Conservation (phyloP, 37 sponge, comb jelly and placozoan genomes). For the Amphimedon queenslandica region DNA sequence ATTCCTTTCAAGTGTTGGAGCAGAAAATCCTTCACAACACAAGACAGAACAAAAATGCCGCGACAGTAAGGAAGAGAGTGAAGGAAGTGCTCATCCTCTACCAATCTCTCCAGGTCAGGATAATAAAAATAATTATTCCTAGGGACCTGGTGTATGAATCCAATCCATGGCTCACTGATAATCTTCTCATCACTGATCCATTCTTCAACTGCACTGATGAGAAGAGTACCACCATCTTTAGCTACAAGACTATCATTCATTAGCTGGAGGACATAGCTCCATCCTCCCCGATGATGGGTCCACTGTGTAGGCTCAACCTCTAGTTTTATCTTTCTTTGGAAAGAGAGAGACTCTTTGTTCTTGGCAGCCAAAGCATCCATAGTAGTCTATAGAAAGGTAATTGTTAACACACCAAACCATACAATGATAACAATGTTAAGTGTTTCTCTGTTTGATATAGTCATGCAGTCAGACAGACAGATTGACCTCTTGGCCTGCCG, state of each 20-base stretch:
- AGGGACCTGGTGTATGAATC: slow-evolving; percentile 58
- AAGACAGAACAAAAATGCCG: slow-evolving; percentile 41
- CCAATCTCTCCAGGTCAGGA: slow-evolving; percentile 45
- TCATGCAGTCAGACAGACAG: no score
- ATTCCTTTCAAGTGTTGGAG: neutral
- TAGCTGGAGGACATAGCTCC: slow-evolving; percentile 29
- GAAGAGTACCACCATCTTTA: slow-evolving; percentile 40
- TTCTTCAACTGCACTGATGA: slow-evolving; percentile 41
- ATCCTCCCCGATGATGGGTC: slow-evolving; percentile 61
- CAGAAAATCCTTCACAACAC: slow-evolving; percentile 37
- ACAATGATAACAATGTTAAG: no score
- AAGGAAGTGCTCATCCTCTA: slow-evolving; percentile 11
- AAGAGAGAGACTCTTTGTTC: no score
- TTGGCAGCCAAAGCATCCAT: no score
- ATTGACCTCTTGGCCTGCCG: no score
- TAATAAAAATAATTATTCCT: slow-evolving; percentile 19
- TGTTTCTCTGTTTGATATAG: no score
- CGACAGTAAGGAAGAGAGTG: slow-evolving; percentile 31
- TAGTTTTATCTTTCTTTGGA: slow-evolving; percentile 34
- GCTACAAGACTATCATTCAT: slow-evolving; percentile 13
- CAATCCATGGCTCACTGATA: slow-evolving; percentile 46
- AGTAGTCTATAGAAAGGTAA: no score
- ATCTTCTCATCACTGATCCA: neutral
- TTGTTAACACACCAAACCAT: no score
- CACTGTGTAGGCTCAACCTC: slow-evolving; percentile 17